Percentiles rank a stretch among this genome's conserved stretches.
These are phyloP conservation scores for Spinus pinus DNA, from an alignment of 2,797 vertebrate genomes.

Conservation along the genomic window DNA sequence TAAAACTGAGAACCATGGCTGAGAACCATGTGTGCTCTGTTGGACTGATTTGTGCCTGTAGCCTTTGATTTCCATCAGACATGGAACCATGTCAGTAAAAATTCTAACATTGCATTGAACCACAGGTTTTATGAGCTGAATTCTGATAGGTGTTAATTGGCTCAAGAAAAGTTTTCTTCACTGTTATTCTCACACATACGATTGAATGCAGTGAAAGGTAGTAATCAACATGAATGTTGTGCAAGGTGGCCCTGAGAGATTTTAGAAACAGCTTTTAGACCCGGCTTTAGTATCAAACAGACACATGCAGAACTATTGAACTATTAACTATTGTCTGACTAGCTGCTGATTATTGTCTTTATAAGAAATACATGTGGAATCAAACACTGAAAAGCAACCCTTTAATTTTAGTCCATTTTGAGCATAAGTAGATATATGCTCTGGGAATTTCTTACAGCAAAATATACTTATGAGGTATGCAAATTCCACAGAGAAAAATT, in stretches of 20 bases:
- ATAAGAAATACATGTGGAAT: background rate
- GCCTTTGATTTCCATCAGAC: background rate
- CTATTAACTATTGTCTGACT: background rate
- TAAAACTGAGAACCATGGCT: background rate
- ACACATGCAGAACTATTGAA: background rate
- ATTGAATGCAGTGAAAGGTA: background rate
- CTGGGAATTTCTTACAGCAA: background rate
- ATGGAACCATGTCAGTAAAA: background rate
- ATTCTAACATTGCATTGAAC: background rate
- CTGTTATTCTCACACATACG: background rate
- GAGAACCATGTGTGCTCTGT: rapidly evolving
- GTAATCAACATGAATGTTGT: background rate
- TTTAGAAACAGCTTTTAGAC: background rate
- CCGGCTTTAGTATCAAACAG: background rate
- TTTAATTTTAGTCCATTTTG: background rate
- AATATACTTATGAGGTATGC: background rate
- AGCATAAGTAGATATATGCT: background rate
- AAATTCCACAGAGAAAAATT: background rate
- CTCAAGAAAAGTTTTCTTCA: background rate
- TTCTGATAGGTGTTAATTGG: background rate
- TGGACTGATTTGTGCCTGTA: rapidly evolving
- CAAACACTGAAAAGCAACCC: background rate
- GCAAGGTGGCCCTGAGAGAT: background rate
- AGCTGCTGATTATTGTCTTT: background rate
- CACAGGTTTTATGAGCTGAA: background rate